Base-by-base conservation (phyloP, 2,113 vertebrate species). In the Burhinus oedicnemus region DNA sequence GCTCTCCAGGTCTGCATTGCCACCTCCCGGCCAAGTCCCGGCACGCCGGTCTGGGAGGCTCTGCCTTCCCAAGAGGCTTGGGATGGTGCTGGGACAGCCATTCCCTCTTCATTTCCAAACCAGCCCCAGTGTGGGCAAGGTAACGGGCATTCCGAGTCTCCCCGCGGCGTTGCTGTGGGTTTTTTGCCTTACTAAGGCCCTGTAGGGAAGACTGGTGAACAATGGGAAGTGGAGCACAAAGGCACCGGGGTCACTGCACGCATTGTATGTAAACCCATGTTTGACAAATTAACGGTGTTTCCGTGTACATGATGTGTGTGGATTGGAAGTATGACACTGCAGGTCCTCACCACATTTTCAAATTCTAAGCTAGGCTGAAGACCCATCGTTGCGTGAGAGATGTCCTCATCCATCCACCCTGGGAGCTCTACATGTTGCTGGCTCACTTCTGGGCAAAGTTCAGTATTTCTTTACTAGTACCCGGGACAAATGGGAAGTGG, bases 21-120 rank as follows among this genome's bases (percentile, higher is more conserved):
- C 98, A 92, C 80, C 98, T 98, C 93, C 96, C 84, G 96, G 97
- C 64, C 45, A 62, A 38, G 38, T 74, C 79, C 18, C 38, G 30
- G 77, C 34, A 44, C 68, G 44, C 74, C 14, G 11, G 3, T 15
- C 20, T 30, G 38, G 26, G 44, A 29, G 29, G 51, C 47, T 13
- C n/a, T 21, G 42, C 42, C 42, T 21, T 23, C 7, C 45, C 44
- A 7, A 54, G 32, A 52, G 12, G 29, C 9, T 32, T 11, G 49
- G 32, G 29, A 15, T 54, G 64, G 20, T 12, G 34, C 83, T 44
- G 29, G 9, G 16, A 11, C 25, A 58, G 8, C 36, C 26, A 3
- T 34, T 27, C 21, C 47, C 36, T 5, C 26, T 20, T n/a, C 6
- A 0, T 3, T 34, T n/a, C 81, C 76, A 1, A 11, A 69, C 0